Conservation (phyloP, 2,888 invertebrate species). For the Torymus auratus region DNA sequence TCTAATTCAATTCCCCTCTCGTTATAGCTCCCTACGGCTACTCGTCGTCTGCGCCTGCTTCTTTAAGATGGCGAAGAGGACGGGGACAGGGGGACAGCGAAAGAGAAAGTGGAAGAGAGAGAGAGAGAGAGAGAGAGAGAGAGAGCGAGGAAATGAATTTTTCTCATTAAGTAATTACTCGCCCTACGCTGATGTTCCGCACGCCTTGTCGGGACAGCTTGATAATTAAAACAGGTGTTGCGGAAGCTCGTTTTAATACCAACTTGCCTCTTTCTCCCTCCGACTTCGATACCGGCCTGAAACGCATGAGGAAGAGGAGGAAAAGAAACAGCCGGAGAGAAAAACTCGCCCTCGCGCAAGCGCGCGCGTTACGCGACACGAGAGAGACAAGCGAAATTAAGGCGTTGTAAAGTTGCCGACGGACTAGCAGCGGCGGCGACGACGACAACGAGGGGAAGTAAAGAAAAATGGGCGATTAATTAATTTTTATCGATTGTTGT, state of each 20-base stretch:
- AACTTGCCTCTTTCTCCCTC: constrained; percentile 23
- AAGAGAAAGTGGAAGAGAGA: neutral
- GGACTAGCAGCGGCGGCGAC: no score
- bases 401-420: neutral
- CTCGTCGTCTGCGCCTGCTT: no score
- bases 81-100: neutral
- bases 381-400: constrained; percentile 22
- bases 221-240: constrained; percentile 57
- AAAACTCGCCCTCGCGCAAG: no score
- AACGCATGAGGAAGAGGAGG: neutral
- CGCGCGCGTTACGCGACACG: no score
- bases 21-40: no score
- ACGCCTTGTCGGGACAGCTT: constrained; percentile 48
- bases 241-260: constrained; percentile 53
- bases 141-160: constrained; percentile 50
- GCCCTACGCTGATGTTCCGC: constrained; percentile 27
- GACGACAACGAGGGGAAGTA: no score
- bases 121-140: neutral
- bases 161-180: constrained; percentile 58
- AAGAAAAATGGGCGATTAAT: constrained; percentile 1
- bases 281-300: constrained; percentile 26
- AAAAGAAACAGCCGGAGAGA: neutral
- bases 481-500: neutral
- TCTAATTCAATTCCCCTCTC: no score
- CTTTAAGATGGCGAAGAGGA: no score